phyloP scores from a whole-genome alignment of 1,140 invertebrate genomes.

The Drosophila albomicans region DNA sequence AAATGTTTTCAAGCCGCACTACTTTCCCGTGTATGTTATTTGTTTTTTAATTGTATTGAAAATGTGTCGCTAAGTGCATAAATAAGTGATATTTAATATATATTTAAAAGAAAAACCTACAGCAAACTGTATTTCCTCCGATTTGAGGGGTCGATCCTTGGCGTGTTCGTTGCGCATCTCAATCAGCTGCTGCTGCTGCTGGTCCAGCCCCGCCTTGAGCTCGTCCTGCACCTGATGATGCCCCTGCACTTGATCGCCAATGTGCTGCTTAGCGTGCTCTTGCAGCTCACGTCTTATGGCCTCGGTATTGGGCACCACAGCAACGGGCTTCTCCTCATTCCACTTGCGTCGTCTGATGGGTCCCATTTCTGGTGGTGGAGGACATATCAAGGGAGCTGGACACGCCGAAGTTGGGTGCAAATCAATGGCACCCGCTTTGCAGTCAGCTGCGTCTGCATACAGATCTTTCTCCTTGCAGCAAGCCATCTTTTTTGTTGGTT shows the following conservation, averaged over 20 bases:
- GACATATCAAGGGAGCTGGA: constrained; percentile 63
- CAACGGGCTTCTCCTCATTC: constrained; percentile 34
- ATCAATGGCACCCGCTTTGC: constrained; percentile 40
- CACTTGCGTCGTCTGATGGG: constrained; percentile 32
- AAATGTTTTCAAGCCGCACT: too few relatives aligned
- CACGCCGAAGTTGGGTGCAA: constrained; percentile 52
- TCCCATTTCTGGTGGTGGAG: constrained; percentile 43
- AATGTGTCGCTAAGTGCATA: too few relatives aligned
- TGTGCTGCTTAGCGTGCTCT: constrained; percentile 38
- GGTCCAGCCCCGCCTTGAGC: constrained; percentile 54
- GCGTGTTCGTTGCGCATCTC: constrained; percentile 55
- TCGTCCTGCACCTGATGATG: constrained; percentile 43
- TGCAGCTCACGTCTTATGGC: constrained; percentile 45
- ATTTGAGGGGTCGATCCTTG: constrained; percentile 26
- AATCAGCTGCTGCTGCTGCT: constrained; percentile 59
- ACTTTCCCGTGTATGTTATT: too few relatives aligned
- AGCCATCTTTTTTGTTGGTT: constrained; percentile 28
- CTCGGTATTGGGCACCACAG: constrained; percentile 38
- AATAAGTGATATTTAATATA: too few relatives aligned
- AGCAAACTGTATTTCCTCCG: constrained; percentile 58
- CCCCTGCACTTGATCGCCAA: constrained; percentile 35
- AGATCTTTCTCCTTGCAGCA: constrained; percentile 55
- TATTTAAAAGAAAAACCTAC: constrained; percentile 40
- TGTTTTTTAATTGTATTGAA: too few relatives aligned
- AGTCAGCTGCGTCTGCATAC: constrained; percentile 29